phyloP scores from a whole-genome alignment of 2,797 vertebrate species.

The Anguilla obscura region DNA sequence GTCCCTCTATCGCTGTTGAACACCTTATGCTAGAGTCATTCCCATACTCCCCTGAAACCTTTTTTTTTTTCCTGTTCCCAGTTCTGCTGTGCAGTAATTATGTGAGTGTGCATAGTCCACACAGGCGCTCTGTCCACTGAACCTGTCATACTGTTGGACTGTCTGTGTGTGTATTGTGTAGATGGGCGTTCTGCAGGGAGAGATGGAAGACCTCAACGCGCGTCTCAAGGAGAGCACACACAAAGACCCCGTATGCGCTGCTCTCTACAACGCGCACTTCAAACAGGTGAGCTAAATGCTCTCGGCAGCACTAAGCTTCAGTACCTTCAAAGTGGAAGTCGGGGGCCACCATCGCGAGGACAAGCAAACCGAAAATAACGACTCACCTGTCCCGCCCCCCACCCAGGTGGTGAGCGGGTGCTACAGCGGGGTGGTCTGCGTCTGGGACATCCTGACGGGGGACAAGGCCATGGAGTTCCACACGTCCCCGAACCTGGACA shows the following conservation, averaged over 20 bases:
- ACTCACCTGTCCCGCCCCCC: not conserved
- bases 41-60: too few species aligned
- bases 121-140: too few species aligned
- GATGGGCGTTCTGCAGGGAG: slow-evolving; percentile 55
- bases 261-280: slow-evolving; percentile 56
- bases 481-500: not conserved
- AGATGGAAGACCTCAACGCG: slow-evolving; percentile 20
- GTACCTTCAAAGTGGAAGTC: too few species aligned
- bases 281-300: slow-evolving; percentile 48
- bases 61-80: too few species aligned
- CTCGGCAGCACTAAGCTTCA: too few species aligned
- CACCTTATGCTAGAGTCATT: too few species aligned
- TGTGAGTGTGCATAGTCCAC: too few species aligned
- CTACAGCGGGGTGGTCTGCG: slow-evolving; percentile 49
- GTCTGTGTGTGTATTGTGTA: slow-evolving; percentile 22
- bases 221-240: slow-evolving; percentile 26
- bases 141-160: too few species aligned
- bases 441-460: slow-evolving; percentile 59
- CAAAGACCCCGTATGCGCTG: slow-evolving; percentile 9
- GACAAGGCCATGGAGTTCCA: slow-evolving; percentile 56
- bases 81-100: too few species aligned
- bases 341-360: not conserved
- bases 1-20: too few species aligned
- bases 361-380: not conserved
- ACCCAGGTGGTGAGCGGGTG: slow-evolving; percentile 62